Evolutionary conservation across 2,113 vertebrate species (phyloP).

Genomic region (Nothocercus julius): DNA sequence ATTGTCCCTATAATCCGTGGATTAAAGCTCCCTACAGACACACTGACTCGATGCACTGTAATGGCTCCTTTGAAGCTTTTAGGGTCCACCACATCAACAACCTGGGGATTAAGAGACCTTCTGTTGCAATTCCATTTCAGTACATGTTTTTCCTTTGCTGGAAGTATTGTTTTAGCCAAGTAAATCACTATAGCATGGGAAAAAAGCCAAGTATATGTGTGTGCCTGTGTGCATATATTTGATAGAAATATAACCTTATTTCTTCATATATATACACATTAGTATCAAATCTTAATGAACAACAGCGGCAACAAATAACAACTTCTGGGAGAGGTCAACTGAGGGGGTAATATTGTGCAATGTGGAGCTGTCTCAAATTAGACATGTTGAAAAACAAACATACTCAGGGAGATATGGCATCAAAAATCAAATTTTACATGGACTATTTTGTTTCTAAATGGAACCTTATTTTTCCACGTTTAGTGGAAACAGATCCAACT

Average conservation of each 20-base stretch:
- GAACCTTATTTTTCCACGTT: conserved; percentile 22
- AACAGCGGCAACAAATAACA: not conserved
- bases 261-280: not conserved
- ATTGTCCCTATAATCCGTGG: not conserved
- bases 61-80: conserved; percentile 15
- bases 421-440: conserved; percentile 14
- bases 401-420: not conserved
- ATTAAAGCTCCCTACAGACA: not conserved
- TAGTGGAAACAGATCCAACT: conserved; percentile 29
- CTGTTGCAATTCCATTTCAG: not conserved
- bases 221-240: too few relatives aligned
- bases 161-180: not conserved
- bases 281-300: conserved; percentile 6
- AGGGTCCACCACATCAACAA: conserved; percentile 12
- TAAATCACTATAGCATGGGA: conserved; percentile 15
- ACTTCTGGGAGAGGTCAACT: not conserved
- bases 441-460: conserved; percentile 14
- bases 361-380: conserved; percentile 24
- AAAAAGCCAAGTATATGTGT: not conserved
- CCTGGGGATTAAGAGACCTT: not conserved
- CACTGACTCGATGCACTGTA: not conserved
- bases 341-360: not conserved
- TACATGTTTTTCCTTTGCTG: not conserved
- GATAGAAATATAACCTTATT: too few relatives aligned
- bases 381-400: conserved; percentile 41